These are phyloP conservation scores for Bhutanitis thaidina DNA, from an alignment of 2,888 invertebrate species.

Conservation along the genomic window DNA sequence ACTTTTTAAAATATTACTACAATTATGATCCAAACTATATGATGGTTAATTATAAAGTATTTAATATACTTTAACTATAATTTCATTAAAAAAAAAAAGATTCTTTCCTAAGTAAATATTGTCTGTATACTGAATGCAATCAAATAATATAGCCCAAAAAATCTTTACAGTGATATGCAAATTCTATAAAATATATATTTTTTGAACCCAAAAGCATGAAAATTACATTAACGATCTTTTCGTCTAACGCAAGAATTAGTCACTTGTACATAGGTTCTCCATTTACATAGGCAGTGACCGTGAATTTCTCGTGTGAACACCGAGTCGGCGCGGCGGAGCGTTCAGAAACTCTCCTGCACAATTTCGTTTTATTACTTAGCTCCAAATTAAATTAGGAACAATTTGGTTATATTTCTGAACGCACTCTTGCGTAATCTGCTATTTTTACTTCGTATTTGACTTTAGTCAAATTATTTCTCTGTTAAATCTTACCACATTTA, in stretches of 20 bases:
- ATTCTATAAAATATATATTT: background rate
- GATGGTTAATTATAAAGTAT: too few species aligned
- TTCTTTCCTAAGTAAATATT: too few species aligned
- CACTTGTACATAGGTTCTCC: constrained; percentile 51
- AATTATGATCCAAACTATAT: too few species aligned
- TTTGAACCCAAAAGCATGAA: constrained; percentile 17
- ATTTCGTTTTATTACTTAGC: constrained; percentile 46
- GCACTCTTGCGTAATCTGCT: background rate
- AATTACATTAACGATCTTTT: constrained; percentile 28
- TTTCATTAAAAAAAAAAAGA: too few species aligned
- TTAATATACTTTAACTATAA: too few species aligned
- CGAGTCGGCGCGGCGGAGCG: constrained; percentile 47
- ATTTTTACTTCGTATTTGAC: background rate
- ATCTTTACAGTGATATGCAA: too few species aligned
- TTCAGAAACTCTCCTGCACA: constrained; percentile 37
- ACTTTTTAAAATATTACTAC: too few species aligned
- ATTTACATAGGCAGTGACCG: constrained; percentile 76
- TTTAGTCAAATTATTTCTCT: too few species aligned
- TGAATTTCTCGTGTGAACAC: constrained; percentile 74
- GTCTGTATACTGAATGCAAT: too few species aligned
- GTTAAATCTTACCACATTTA: too few species aligned
- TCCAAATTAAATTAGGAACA: constrained; percentile 67
- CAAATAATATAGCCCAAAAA: too few species aligned
- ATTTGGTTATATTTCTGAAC: constrained; percentile 24
- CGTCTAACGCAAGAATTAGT: constrained; percentile 49